Evolutionary conservation across 2,888 invertebrate species (phyloP).

Genomic region (Syritta pipiens): DNA sequence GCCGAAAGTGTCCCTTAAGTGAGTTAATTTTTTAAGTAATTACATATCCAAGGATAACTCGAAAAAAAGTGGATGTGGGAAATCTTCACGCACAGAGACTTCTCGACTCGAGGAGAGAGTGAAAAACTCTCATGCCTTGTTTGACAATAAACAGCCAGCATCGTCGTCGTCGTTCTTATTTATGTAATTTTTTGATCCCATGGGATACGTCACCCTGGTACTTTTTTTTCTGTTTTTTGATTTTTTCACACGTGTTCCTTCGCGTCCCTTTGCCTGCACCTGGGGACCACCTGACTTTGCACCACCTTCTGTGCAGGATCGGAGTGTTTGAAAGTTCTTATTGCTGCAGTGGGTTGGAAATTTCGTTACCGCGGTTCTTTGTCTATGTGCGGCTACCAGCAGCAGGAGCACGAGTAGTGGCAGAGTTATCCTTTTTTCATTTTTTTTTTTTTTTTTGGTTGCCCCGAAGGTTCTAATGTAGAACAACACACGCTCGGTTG

Average conservation of each 20-base stretch:
- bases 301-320: not conserved
- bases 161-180: conserved; percentile 57
- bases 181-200: conserved; percentile 11
- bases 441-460: not conserved
- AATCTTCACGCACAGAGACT: not conserved
- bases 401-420: too few species aligned
- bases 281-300: too few species aligned
- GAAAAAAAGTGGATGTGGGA: conserved; percentile 15
- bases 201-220: too few species aligned
- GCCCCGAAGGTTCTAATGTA: conserved; percentile 13
- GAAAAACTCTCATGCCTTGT: too few species aligned
- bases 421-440: not conserved
- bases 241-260: conserved; percentile 5
- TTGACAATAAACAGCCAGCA: conserved; percentile 54
- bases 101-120: too few species aligned
- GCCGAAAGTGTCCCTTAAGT: conserved; percentile 42
- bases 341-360: conserved; percentile 8
- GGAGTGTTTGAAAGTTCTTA: conserved; percentile 30
- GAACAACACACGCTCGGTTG: not conserved
- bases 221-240: not conserved
- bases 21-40: conserved; percentile 69
- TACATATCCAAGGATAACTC: conserved; percentile 57
- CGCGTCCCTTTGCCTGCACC: conserved; percentile 11
- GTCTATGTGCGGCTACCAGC: too few species aligned
- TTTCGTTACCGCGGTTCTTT: too few species aligned